A percentile compares a stretch with the other conserved stretches of the same genome.
These are phyloP conservation scores for Ameiurus melas DNA, from an alignment of 2,113 vertebrate genomes.

Conservation along the genomic window DNA sequence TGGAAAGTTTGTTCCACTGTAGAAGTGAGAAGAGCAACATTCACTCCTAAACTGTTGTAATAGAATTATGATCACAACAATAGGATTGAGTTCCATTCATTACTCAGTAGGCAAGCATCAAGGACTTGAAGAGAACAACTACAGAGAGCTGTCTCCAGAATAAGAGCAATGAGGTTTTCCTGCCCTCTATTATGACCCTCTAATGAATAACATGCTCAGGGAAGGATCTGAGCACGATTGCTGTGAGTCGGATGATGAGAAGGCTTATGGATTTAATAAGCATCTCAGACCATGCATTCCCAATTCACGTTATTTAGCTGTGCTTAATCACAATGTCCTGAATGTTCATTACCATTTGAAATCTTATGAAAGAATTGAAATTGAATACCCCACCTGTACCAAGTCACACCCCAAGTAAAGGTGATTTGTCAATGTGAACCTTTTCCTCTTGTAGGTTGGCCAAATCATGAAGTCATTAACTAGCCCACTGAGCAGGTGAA, in stretches of 20 bases:
- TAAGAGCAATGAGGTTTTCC: conserved; percentile 32
- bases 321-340: not conserved
- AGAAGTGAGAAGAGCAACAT: not conserved
- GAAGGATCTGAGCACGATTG: conserved; percentile 34
- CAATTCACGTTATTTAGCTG: conserved; percentile 22
- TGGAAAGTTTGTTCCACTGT: not conserved
- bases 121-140: not conserved
- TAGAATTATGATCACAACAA: not conserved
- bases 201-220: conserved; percentile 30
- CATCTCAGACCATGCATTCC: conserved; percentile 38
- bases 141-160: conserved; percentile 12
- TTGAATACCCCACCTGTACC: not conserved
- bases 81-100: not conserved
- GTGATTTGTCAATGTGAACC: not conserved
- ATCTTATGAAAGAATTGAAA: not conserved
- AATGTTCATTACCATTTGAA: conserved; percentile 25
- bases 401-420: not conserved
- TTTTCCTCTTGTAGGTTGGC: not conserved
- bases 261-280: conserved; percentile 48
- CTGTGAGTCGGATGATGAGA: conserved; percentile 31
- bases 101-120: not conserved
- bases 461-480: not conserved
- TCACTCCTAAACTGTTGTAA: not conserved
- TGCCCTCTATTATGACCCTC: conserved; percentile 29
- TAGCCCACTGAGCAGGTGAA: not conserved